A percentile compares a stretch with the other conserved stretches of the same genome.
Conservation (phyloP, 2,113 vertebrate species). For the Potamarius usumacintae region DNA sequence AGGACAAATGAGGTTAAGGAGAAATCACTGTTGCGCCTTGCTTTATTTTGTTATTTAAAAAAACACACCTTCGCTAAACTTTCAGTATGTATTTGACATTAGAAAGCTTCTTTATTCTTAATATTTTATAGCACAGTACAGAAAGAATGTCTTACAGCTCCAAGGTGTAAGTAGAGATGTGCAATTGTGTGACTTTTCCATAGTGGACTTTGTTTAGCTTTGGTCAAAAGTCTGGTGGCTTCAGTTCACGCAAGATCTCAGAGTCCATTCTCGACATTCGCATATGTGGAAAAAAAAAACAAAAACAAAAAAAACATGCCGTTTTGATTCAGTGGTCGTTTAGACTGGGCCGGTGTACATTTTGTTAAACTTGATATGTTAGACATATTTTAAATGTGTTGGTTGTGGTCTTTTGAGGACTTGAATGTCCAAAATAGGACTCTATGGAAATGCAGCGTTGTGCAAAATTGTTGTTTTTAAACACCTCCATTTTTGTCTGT, state of each 20-base stretch:
- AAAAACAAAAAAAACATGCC: conserved; percentile 39
- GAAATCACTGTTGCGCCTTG: conserved; percentile 33
- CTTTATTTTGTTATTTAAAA: conserved; percentile 42
- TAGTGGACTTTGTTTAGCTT: conserved; percentile 74
- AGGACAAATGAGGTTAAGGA: conserved; percentile 46
- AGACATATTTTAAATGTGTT: conserved; percentile 60
- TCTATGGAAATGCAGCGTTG: conserved; percentile 48
- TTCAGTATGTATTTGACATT: conserved; percentile 32
- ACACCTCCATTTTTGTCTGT: conserved; percentile 48
- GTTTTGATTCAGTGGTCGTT: conserved; percentile 55
- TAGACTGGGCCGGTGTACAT: conserved; percentile 59
- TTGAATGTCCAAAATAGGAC: conserved; percentile 40
- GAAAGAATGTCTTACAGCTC: conserved; percentile 65
- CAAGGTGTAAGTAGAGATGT: conserved; percentile 64
- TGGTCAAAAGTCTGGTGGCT: conserved; percentile 73
- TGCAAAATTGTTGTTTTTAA: conserved; percentile 46
- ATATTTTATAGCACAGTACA: conserved; percentile 62
- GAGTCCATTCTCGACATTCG: conserved; percentile 57
- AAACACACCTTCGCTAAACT: conserved; percentile 13
- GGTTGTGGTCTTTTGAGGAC: conserved; percentile 53
- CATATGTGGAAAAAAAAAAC: conserved; percentile 50
- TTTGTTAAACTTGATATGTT: conserved; percentile 60
- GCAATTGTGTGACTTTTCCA: conserved; percentile 70
- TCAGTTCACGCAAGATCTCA: conserved; percentile 68
- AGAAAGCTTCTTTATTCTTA: conserved; percentile 53